These are phyloP conservation scores for Apteryx mantelli DNA, from an alignment of 2,113 vertebrate species.

Conservation along the genomic window DNA sequence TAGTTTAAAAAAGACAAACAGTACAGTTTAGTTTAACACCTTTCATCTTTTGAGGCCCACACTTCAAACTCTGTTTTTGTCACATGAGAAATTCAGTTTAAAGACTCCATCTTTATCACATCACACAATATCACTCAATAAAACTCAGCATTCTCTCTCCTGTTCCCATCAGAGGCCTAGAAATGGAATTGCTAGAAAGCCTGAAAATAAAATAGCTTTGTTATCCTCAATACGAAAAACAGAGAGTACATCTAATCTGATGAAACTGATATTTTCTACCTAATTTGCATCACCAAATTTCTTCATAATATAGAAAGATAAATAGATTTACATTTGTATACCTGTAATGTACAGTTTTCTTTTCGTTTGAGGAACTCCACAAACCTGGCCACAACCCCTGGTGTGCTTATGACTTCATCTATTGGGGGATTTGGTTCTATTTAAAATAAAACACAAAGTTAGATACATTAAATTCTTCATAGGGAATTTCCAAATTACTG, in stretches of 20 bases:
- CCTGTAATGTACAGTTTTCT: conserved; percentile 98
- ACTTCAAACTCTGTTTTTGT: not conserved
- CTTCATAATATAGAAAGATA: not conserved
- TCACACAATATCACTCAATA: not conserved
- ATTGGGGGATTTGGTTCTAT: conserved; percentile 98
- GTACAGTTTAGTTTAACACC: not conserved
- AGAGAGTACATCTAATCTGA: not conserved
- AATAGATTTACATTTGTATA: conserved; percentile 52
- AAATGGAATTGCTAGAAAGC: not conserved
- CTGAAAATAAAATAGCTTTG: not conserved
- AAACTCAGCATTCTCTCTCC: not conserved
- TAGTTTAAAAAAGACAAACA: not conserved
- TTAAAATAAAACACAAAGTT: conserved; percentile 18
- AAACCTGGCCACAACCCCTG: conserved; percentile 94
- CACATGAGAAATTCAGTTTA: not conserved
- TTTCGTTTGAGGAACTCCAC: conserved; percentile 96
- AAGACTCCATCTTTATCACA: not conserved
- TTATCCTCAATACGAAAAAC: not conserved
- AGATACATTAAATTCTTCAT: not conserved
- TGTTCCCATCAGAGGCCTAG: not conserved
- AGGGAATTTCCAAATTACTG: not conserved
- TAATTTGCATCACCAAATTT: not conserved
- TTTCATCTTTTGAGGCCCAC: not conserved
- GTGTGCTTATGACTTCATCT: conserved; percentile 95
- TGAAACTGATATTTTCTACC: not conserved